Conservation (phyloP, 2,888 invertebrate species). For the Stenoptilia bipunctidactyla region DNA sequence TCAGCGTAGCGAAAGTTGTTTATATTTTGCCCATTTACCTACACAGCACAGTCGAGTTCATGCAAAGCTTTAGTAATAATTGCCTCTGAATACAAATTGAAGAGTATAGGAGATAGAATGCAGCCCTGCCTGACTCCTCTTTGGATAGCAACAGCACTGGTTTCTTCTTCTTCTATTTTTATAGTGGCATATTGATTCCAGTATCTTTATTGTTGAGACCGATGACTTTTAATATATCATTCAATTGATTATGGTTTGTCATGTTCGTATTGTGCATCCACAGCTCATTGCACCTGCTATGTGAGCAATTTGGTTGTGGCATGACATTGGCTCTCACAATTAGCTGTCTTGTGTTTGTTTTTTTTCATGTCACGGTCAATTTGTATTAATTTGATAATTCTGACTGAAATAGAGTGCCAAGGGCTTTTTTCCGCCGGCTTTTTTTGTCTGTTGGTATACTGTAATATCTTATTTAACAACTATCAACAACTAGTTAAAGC, state of each 20-base stretch:
- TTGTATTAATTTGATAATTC: too few relatives aligned
- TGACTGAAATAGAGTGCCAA: too few relatives aligned
- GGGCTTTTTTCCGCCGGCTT: too few relatives aligned
- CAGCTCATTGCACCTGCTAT: too few relatives aligned
- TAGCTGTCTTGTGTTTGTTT: too few relatives aligned
- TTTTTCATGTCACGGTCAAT: too few relatives aligned
- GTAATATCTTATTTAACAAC: too few relatives aligned
- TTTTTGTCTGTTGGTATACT: too few relatives aligned
- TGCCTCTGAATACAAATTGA: background rate
- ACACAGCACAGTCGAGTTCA: background rate
- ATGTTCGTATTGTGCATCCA: too few relatives aligned
- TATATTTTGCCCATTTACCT: background rate
- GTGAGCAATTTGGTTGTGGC: too few relatives aligned
- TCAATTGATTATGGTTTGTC: background rate
- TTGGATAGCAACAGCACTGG: background rate
- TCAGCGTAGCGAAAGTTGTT: background rate
- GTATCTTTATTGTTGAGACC: constrained; percentile 10
- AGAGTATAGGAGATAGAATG: background rate
- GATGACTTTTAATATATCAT: constrained; percentile 4
- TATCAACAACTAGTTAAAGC: too few relatives aligned
- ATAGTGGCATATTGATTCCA: background rate
- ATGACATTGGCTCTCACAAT: too few relatives aligned
- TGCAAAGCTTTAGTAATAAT: background rate
- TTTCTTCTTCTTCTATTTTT: background rate
- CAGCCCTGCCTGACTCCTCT: background rate